Evolutionary conservation across 2,888 invertebrate genomes (phyloP), one percentile per base, ranked within the genome.

Genomic region (Tineola bisselliella): DNA sequence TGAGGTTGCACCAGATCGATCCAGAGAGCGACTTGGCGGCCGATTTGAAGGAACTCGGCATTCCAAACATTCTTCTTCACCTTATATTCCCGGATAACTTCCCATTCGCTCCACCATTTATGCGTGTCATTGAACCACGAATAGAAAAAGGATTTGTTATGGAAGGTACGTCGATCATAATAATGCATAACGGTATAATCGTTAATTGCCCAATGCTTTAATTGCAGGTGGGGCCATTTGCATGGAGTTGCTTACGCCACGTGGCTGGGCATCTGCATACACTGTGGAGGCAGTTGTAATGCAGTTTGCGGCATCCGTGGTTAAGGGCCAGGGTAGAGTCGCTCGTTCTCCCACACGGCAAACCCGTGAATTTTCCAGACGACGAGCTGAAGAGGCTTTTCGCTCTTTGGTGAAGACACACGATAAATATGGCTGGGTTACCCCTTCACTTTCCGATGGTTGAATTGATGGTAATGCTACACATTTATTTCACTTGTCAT

Each of bases 381-480:
- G 93, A 65, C 91, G 93, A 61, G 95, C 95, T n/a, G 95, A 95
- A 76, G 94, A 94, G 72, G 93, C 95, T 30, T 95, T 95, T 81
- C 89, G 94, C 67, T 94, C 94, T 62, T 88, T 95, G 66, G 95
- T 95, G 62, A 94, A 94, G 79, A 95, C 95, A 8, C 95, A 95
- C 74, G 95, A 95, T 74, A 95, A 95, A 74, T 95, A 95, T 74
- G 95, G 95, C 61, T 95, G 95, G 95, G 95, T 95, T 59, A 95
- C 95, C 25, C 95, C 95, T 25, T 91, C 94, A 13, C 88, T 95
- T 64, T 91, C 94, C 56, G 95, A 95, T 77, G 95, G 95, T 74
- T 95, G 92, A 91, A 63, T 63, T 59, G 1, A 43, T 58, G 71
- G 77, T 76, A 66, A 19, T 44, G 44, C 25, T 25, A 25, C n/a